Conservation (phyloP, 2,113 vertebrate species). For the Macquaria australasica region DNA sequence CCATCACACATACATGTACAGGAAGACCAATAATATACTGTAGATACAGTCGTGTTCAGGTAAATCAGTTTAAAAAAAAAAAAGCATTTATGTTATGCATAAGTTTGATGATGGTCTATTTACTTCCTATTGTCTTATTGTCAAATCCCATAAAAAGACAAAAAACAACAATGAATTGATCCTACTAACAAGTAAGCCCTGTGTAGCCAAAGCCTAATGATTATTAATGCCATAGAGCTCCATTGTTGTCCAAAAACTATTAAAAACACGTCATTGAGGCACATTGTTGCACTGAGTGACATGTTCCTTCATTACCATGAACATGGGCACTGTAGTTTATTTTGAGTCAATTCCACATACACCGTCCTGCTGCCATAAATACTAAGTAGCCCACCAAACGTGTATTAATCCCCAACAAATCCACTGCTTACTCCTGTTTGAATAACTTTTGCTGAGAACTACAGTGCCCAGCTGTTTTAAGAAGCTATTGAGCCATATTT, state of each 20-base stretch:
- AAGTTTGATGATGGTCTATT: not conserved
- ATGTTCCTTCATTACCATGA: too few relatives aligned
- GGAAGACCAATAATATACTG: not conserved
- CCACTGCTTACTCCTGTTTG: too few relatives aligned
- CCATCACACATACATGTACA: not conserved
- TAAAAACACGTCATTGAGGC: not conserved
- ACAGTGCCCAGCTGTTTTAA: not conserved
- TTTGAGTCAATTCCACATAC: not conserved
- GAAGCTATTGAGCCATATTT: too few relatives aligned
- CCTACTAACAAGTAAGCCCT: not conserved
- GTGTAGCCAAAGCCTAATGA: not conserved
- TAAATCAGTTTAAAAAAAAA: not conserved
- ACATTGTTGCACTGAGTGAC: not conserved
- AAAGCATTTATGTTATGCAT: not conserved
- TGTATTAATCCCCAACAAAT: too few relatives aligned
- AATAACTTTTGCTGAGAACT: not conserved
- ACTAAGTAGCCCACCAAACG: not conserved
- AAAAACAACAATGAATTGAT: not conserved
- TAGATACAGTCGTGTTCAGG: not conserved
- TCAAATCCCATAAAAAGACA: not conserved
- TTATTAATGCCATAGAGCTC: not conserved
- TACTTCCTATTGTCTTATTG: not conserved
- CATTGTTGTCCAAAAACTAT: not conserved
- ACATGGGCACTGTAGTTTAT: not conserved
- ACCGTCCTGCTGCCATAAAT: not conserved